Evolutionary conservation across 2,797 vertebrate species (phyloP).

Genomic region (Scolopax rusticola): DNA sequence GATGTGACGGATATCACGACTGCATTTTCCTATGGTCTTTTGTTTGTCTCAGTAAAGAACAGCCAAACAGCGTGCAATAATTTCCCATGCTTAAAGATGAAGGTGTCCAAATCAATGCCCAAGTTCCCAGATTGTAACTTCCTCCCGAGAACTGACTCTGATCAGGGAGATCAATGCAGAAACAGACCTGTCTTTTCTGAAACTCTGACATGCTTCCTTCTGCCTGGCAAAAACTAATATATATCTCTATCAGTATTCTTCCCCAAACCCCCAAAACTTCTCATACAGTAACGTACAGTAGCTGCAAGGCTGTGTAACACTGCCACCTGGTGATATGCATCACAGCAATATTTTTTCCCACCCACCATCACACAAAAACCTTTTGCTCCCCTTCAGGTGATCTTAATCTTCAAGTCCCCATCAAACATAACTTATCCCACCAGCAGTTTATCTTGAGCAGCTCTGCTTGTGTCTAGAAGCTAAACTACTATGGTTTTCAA

Average conservation of each 20-base stretch:
- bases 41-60: background rate
- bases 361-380: background rate
- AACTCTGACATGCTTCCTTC: background rate
- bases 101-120: background rate
- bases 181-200: background rate
- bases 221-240: background rate
- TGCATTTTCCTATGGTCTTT: background rate
- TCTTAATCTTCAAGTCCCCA: background rate
- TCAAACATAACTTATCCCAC: background rate
- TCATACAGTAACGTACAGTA: rapidly evolving
- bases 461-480: background rate
- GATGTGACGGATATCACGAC: background rate
- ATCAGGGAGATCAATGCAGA: background rate
- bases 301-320: conserved; percentile 40
- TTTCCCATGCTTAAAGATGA: background rate
- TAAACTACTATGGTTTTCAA: background rate
- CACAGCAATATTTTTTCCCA: background rate
- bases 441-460: background rate
- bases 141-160: background rate
- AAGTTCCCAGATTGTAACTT: background rate
- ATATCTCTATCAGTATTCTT: background rate
- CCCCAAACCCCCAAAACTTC: background rate
- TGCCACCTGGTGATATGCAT: conserved; percentile 46
- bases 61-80: background rate
- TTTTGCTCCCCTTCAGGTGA: background rate